A percentile compares a stretch with the other conserved stretches of the same genome.
Evolutionary conservation across 2,888 invertebrate species (phyloP).

Genomic region (Callyntrura sp.): DNA sequence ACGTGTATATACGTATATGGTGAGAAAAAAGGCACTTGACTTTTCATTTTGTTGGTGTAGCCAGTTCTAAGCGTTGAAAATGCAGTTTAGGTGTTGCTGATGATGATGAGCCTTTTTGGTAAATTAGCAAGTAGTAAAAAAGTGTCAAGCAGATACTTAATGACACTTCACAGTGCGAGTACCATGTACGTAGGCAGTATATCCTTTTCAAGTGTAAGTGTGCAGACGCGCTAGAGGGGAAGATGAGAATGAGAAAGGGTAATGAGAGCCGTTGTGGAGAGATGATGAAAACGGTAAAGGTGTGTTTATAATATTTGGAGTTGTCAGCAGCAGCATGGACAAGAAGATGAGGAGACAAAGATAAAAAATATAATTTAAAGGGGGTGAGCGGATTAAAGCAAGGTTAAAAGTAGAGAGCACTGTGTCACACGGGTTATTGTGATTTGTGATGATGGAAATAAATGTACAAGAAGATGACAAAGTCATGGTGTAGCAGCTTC

Average conservation of each 20-base stretch:
- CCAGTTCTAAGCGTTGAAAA: constrained; percentile 21
- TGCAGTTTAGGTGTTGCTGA: constrained; percentile 6
- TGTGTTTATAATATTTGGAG: too few species aligned
- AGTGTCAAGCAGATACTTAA: constrained; percentile 77
- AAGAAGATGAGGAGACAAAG: too few species aligned
- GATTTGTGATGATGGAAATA: neutral
- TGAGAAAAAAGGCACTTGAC: constrained; percentile 25
- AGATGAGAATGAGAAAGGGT: too few species aligned
- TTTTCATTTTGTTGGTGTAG: constrained; percentile 4
- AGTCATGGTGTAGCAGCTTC: constrained; percentile 1
- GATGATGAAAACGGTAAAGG: too few species aligned
- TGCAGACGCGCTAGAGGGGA: too few species aligned
- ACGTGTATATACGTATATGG: too few species aligned
- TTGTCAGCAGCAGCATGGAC: too few species aligned
- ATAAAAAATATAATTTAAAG: neutral
- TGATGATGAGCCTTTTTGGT: constrained; percentile 35
- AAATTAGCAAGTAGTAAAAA: constrained; percentile 73
- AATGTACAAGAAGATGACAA: neutral
- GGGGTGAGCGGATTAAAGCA: too few species aligned
- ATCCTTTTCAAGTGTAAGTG: neutral
- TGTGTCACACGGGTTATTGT: neutral
- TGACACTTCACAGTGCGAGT: constrained; percentile 22
- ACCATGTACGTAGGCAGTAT: neutral
- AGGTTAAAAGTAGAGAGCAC: too few species aligned
- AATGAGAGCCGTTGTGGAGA: too few species aligned